phyloP scores from a whole-genome alignment of 1,140 invertebrate species.

The Drosophila nigrodunni region DNA sequence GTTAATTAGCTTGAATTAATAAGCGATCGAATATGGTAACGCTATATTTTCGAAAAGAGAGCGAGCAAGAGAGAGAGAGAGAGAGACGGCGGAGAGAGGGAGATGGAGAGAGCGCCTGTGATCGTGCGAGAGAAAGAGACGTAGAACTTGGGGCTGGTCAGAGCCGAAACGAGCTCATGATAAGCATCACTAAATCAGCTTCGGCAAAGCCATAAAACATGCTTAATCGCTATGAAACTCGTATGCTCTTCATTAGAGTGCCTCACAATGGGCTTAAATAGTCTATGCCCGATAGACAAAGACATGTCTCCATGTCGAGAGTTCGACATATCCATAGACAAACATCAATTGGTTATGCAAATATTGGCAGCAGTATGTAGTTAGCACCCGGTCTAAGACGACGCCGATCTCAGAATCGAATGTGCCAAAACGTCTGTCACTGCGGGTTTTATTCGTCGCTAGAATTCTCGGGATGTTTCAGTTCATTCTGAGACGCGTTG shows the following conservation, averaged over 20 bases:
- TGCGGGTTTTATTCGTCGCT: constrained; percentile 44
- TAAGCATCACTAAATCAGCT: constrained; percentile 77
- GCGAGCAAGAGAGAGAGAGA: not conserved
- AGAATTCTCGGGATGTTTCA: constrained; percentile 53
- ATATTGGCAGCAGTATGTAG: constrained; percentile 15
- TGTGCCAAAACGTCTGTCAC: constrained; percentile 60
- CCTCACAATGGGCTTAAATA: constrained; percentile 41
- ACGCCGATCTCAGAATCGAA: constrained; percentile 30
- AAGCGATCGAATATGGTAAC: constrained; percentile 53
- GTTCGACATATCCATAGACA: constrained; percentile 28
- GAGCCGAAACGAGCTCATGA: constrained; percentile 70
- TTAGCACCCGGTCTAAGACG: constrained; percentile 49
- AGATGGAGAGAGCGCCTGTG: too few relatives aligned
- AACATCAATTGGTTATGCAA: constrained; percentile 50
- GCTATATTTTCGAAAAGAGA: constrained; percentile 31
- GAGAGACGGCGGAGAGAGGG: not conserved
- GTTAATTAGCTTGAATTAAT: constrained; percentile 76
- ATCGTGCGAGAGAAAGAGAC: constrained; percentile 6
- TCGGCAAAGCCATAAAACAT: constrained; percentile 74
- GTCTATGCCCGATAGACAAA: constrained; percentile 8
- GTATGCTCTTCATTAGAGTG: constrained; percentile 64
- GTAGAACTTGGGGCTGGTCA: constrained; percentile 45
- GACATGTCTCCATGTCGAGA: constrained; percentile 6
- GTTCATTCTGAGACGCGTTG: constrained; percentile 60
- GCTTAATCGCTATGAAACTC: constrained; percentile 52